These are phyloP conservation scores for Caenorhabditis plicata DNA, from an alignment of 2,888 invertebrate species.

Conservation along the genomic window DNA sequence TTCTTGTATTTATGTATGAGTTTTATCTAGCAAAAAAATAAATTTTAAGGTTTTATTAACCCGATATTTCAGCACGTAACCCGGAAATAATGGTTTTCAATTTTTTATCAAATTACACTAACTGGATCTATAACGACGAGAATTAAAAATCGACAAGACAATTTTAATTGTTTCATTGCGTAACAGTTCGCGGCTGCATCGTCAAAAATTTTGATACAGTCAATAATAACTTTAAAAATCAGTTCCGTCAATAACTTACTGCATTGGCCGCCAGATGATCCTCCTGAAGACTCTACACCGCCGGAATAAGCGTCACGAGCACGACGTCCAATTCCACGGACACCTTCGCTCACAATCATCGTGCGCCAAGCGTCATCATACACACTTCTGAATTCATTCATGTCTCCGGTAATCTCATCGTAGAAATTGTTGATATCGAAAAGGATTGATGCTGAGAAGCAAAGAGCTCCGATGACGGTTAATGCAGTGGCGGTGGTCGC, in stretches of 20 bases:
- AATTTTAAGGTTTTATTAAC: too few species aligned
- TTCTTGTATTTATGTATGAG: not conserved
- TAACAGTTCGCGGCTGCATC: too few species aligned
- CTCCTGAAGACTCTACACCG: slow-evolving; percentile 6
- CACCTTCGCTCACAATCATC: slow-evolving; percentile 28
- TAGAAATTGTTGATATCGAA: slow-evolving; percentile 42
- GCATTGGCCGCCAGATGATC: slow-evolving; percentile 16
- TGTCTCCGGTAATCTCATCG: slow-evolving; percentile 35
- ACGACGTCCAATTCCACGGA: slow-evolving; percentile 9
- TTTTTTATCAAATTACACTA: too few species aligned
- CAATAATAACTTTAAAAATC: too few species aligned
- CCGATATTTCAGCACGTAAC: too few species aligned
- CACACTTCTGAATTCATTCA: slow-evolving; percentile 29
- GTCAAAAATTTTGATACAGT: too few species aligned
- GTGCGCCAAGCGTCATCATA: slow-evolving; percentile 36
- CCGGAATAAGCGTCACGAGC: slow-evolving; percentile 6
- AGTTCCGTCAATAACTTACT: slow-evolving; percentile 17
- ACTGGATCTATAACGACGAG: too few species aligned
- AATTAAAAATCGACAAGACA: too few species aligned
- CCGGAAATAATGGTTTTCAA: too few species aligned
- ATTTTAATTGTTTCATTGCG: too few species aligned
- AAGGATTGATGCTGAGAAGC: slow-evolving; percentile 26
- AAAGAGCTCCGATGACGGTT: slow-evolving; percentile 26
- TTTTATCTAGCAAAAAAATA: not conserved
- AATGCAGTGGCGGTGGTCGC: slow-evolving; percentile 26